Conservation (phyloP, 2,113 vertebrate species). For the Cephalopholis sonnerati region DNA sequence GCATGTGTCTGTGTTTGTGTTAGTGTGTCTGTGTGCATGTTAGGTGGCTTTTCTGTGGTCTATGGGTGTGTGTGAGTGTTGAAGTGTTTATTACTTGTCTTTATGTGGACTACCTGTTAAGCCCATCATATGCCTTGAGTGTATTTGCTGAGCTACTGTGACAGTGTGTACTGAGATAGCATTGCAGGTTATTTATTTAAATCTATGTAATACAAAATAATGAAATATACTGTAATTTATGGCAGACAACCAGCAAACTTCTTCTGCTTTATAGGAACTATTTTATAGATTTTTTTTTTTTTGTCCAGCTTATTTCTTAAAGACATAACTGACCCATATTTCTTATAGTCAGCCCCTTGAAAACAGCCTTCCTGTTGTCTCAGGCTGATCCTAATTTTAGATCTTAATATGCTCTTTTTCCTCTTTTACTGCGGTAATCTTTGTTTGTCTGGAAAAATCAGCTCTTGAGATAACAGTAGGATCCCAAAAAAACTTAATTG, state of each 20-base stretch:
- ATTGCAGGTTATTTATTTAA: background rate
- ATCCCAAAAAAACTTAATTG: too few relatives aligned
- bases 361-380: too few relatives aligned
- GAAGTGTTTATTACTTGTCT: slow-evolving; percentile 26
- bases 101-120: slow-evolving; percentile 7
- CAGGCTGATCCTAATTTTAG: too few relatives aligned
- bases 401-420: too few relatives aligned
- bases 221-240: background rate
- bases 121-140: background rate
- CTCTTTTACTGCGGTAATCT: too few relatives aligned
- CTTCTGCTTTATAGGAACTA: background rate
- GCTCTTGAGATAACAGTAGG: too few relatives aligned
- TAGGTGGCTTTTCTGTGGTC: slow-evolving; percentile 29
- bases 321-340: too few relatives aligned
- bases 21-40: slow-evolving; percentile 46
- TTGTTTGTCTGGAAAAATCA: too few relatives aligned
- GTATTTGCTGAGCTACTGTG: background rate
- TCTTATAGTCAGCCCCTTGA: too few relatives aligned
- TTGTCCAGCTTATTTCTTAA: background rate
- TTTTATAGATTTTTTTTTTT: background rate
- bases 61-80: slow-evolving; percentile 26
- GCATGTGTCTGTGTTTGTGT: slow-evolving; percentile 64
- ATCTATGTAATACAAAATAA: background rate
- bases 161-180: background rate
- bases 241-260: background rate